Evolutionary conservation across 2,113 vertebrate genomes (phyloP), one percentile per base, ranked within the genome.

Genomic region (Cinclus cinclus): DNA sequence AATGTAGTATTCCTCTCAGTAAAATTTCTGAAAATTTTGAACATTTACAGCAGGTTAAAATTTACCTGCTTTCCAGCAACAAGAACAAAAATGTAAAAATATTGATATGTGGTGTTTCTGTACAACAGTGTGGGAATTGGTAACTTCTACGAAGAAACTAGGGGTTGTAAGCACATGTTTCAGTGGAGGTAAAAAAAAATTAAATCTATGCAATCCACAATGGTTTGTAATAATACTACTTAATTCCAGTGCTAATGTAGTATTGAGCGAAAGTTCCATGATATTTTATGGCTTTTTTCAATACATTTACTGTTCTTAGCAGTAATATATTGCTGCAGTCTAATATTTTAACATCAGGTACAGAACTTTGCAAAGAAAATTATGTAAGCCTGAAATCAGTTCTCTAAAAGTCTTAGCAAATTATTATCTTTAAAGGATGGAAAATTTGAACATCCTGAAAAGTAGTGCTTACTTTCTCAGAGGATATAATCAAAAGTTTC

Each of bases 391-490:
- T 59, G 56, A 39, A 87, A 86, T 92, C 50, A 70, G 21, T 76
- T 81, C 39, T 71, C n/a, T 70, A 74, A 33, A 95, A 96, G 87
- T 78, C 80, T 77, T 83, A 87, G 44, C 20, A 91, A 86, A 75
- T 91, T 42, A 13, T 33, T 95, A 17, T 64, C 81, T 70, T 56
- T 47, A 75, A 88, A 56, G 60, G 30, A 25, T 79, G 65, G 71
- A 92, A 70, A 89, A 53, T 58, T 19, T 63, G 22, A 94, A 78
- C 11, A 83, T 73, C n/a, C 6, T 87, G 71, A 91, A 89, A 89
- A 60, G 50, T 63, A 27, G 12, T 59, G 22, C 62, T 87, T 94
- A 63, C 42, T 85, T 91, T 93, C 81, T 78, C 25, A 69, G 67
- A 56, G 5, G 5, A 46, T 76, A 68, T 59, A 0, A 62, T 85